phyloP scores from a whole-genome alignment of 2,797 vertebrate genomes.

The Paguma larvata region DNA sequence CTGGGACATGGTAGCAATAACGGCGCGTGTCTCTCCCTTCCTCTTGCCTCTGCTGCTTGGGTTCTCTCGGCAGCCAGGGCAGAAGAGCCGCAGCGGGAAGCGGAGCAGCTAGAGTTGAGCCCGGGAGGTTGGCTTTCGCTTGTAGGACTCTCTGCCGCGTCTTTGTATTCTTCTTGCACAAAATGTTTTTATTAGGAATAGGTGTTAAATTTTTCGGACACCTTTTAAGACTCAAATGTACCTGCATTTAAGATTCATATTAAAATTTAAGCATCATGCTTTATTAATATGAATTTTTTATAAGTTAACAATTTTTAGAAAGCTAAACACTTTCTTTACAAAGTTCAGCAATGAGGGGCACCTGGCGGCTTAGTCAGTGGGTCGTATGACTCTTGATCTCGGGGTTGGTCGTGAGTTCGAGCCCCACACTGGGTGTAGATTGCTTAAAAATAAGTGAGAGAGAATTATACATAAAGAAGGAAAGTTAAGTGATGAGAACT shows the following conservation, averaged over 20 bases:
- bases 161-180: background rate
- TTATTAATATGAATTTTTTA: background rate
- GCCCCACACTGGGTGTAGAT: background rate
- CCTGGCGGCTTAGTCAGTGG: background rate
- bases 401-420: background rate
- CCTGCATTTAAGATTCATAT: background rate
- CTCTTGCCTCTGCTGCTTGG: background rate
- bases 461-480: background rate
- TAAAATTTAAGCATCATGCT: background rate
- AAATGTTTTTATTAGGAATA: background rate
- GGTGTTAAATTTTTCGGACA: background rate
- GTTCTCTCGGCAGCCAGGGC: background rate
- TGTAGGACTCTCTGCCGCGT: background rate
- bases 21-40: no score
- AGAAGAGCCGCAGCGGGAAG: fast-evolving
- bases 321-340: background rate
- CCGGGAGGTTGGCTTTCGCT: fast-evolving
- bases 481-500: background rate
- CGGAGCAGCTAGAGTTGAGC: fast-evolving
- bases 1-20: no score
- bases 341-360: background rate
- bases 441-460: background rate
- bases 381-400: background rate
- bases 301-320: background rate
- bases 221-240: background rate